Evolutionary conservation across 2,797 vertebrate genomes (phyloP).

Genomic region (Thripadectes ignobilis): DNA sequence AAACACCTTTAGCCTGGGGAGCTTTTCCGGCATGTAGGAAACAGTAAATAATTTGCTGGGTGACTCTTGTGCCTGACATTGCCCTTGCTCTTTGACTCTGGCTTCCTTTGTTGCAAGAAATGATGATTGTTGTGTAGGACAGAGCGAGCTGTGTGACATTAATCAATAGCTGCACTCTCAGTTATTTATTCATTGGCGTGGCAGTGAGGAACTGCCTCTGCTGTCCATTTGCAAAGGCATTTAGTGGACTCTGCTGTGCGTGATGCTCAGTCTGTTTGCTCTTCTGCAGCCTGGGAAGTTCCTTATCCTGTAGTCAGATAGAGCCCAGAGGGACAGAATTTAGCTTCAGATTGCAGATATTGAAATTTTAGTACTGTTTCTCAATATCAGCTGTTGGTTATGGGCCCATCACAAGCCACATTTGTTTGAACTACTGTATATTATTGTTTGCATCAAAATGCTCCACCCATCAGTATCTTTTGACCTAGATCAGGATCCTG

Average conservation of each 20-base stretch:
- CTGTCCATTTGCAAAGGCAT: background rate
- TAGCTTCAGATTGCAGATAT: background rate
- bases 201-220: background rate
- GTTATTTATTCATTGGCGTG: constrained; percentile 61
- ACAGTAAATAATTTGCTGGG: constrained; percentile 67
- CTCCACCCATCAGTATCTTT: background rate
- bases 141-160: constrained; percentile 11
- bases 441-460: background rate
- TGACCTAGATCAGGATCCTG: background rate
- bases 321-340: background rate
- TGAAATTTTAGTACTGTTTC: background rate
- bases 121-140: constrained; percentile 35
- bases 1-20: constrained; percentile 40
- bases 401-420: accelerated
- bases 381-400: background rate
- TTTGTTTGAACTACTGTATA: background rate
- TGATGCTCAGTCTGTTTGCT: background rate
- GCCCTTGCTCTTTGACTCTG: constrained; percentile 57
- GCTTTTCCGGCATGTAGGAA: constrained; percentile 30
- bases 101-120: constrained; percentile 40
- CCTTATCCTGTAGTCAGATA: background rate
- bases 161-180: constrained; percentile 62
- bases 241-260: background rate
- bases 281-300: background rate
- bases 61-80: constrained; percentile 38